A percentile compares a stretch with the other conserved stretches of the same genome.
These are phyloP conservation scores for Penaeus chinensis DNA, from an alignment of 1,140 invertebrate species.

Conservation along the genomic window DNA sequence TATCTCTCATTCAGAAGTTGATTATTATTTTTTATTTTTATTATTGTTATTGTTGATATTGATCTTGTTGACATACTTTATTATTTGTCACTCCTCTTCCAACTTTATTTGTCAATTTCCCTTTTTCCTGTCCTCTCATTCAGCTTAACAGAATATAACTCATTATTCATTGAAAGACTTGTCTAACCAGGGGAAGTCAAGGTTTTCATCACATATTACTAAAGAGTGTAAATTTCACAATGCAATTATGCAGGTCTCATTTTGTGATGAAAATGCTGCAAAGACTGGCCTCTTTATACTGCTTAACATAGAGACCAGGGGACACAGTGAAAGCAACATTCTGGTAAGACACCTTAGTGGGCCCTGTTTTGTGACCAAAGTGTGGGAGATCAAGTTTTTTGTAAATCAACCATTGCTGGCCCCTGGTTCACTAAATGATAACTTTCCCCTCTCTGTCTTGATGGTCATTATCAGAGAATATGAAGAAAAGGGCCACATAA, in stretches of 20 bases:
- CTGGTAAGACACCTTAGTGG: conserved; percentile 28
- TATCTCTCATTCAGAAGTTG: neutral
- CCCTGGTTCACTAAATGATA: conserved; percentile 63
- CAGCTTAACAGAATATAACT: conserved; percentile 49
- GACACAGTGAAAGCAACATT: conserved; percentile 63
- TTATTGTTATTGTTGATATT: too few relatives aligned
- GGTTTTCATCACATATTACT: conserved; percentile 60
- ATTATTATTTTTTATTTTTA: too few relatives aligned
- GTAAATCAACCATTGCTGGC: conserved; percentile 62
- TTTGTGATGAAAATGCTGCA: conserved; percentile 61
- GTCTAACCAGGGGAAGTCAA: conserved; percentile 62
- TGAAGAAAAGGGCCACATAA: conserved; percentile 58
- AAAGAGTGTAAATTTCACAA: conserved; percentile 1
- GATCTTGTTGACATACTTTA: neutral
- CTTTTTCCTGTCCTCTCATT: conserved; percentile 11
- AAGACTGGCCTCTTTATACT: conserved; percentile 61
- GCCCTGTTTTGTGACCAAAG: conserved; percentile 46
- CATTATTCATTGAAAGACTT: conserved; percentile 63
- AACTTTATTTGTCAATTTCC: neutral
- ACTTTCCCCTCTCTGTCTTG: conserved; percentile 63
- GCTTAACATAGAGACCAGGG: conserved; percentile 62
- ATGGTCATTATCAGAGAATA: conserved; percentile 52
- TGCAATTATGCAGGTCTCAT: neutral
- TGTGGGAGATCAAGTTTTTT: conserved; percentile 28
- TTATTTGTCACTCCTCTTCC: neutral